Base-by-base conservation (phyloP, 2,113 vertebrate genomes). In the Brachyistius frenatus region DNA sequence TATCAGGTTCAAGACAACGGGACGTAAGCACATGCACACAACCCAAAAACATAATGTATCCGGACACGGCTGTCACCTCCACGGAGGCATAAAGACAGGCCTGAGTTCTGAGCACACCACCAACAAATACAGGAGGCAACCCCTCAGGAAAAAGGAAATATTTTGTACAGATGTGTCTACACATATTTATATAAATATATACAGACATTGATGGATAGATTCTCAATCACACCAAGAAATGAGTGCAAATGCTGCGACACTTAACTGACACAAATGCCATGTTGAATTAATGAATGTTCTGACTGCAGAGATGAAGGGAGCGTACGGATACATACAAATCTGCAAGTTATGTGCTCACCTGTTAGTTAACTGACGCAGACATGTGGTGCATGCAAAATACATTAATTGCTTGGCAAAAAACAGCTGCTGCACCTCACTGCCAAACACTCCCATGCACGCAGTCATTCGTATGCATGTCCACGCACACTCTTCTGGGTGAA, bases 311-410 rank as follows among this genome's bases (percentile, higher is more conserved):
- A 78, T 35, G 65, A 55, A 50, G 46, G 7, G 49, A 72, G 78
- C 81, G 58, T 60, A 60, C 67, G 72, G 61, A 79, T 67, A 65
- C 86, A 77, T 66, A 81, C 78, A 69, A 84, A 91, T 80, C 91
- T 90, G 89, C 56, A 62, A 5, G 64, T n/a, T 50, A 74, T 30
- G 46, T 1, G 35, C 73, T 85, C 85, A 88, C 84, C 79, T 82
- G 78, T 53, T 60, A 14, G 55, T 4, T 49, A 1, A 55, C 61
- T 54, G 36, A 31, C 44, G 14, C 52, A 68, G 35, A 65, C 72
- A 55, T 6, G 36, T 67, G 32, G 2, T 5, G 76, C 86, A 74
- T 88, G 72, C 72, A 73, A 84, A 89, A 83, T 64, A 60, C 52
- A 86, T 81, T 73, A 73, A 76, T 72, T 77, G 69, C 63, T 84